phyloP scores from a whole-genome alignment of 2,113 vertebrate genomes.

The Podiceps cristatus region DNA sequence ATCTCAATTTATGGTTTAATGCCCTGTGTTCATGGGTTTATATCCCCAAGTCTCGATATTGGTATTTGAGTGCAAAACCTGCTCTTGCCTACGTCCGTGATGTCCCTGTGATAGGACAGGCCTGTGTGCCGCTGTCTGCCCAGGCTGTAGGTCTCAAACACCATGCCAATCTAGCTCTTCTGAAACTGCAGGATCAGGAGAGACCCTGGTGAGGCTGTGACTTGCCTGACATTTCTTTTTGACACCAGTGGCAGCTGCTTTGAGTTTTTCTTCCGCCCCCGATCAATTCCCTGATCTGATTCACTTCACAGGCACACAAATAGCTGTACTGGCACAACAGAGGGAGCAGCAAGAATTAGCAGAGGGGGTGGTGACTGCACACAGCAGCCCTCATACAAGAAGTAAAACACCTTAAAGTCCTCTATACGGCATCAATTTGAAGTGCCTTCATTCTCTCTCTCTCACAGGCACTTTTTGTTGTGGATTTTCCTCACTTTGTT shows the following conservation, averaged over 20 bases:
- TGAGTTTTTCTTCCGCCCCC: not conserved
- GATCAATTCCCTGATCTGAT: constrained; percentile 7
- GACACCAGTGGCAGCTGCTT: not conserved
- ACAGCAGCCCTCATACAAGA: not conserved
- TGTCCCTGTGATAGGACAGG: not conserved
- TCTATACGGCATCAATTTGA: not conserved
- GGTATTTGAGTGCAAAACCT: not conserved
- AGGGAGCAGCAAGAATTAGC: constrained; percentile 16
- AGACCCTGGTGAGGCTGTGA: not conserved
- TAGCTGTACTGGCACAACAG: not conserved
- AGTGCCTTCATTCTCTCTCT: not conserved
- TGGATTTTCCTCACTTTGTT: constrained; percentile 27
- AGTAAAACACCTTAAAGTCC: not conserved
- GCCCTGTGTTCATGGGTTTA: not conserved
- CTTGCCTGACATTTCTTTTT: not conserved
- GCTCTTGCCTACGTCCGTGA: not conserved
- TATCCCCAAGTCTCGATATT: accelerated
- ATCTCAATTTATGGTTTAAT: not conserved
- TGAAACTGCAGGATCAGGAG: not conserved
- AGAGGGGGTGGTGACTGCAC: not conserved
- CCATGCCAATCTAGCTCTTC: not conserved
- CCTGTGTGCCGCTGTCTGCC: not conserved
- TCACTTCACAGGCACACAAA: not conserved
- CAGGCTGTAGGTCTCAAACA: not conserved
- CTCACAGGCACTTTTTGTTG: not conserved